Conservation (phyloP, 2,113 vertebrate genomes). For the Chroicocephalus ridibundus region DNA sequence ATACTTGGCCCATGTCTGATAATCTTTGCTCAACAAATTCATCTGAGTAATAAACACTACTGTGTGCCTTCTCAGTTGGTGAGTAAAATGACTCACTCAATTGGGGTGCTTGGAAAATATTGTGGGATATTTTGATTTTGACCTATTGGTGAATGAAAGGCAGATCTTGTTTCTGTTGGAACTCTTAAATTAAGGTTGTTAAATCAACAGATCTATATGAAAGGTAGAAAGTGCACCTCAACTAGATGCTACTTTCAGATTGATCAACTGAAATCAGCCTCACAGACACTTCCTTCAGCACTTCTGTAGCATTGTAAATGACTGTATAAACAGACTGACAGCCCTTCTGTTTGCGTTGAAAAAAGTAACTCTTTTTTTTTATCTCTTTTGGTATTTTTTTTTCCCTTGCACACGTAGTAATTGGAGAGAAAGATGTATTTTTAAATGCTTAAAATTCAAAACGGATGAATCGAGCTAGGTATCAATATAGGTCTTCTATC, state of each 20-base stretch:
- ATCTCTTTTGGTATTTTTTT: background rate
- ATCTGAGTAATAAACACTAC: background rate
- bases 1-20: slow-evolving; percentile 1
- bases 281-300: background rate
- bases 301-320: background rate
- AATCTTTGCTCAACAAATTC: background rate
- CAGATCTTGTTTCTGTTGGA: background rate
- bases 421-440: background rate
- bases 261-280: background rate
- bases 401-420: background rate
- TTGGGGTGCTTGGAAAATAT: background rate
- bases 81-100: background rate
- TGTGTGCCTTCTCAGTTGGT: background rate
- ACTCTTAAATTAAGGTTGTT: background rate
- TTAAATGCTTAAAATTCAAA: slow-evolving; percentile 21
- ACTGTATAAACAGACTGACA: background rate
- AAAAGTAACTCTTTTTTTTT: background rate
- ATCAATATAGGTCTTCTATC: background rate
- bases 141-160: background rate
- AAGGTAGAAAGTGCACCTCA: background rate
- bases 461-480: background rate
- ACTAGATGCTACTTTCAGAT: background rate
- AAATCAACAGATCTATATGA: background rate
- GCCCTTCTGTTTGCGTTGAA: background rate
- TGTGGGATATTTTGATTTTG: background rate